Evolutionary conservation across 2,113 vertebrate genomes (phyloP), one percentile per base, ranked within the genome.

Genomic region (Typhlomys cinereus): DNA sequence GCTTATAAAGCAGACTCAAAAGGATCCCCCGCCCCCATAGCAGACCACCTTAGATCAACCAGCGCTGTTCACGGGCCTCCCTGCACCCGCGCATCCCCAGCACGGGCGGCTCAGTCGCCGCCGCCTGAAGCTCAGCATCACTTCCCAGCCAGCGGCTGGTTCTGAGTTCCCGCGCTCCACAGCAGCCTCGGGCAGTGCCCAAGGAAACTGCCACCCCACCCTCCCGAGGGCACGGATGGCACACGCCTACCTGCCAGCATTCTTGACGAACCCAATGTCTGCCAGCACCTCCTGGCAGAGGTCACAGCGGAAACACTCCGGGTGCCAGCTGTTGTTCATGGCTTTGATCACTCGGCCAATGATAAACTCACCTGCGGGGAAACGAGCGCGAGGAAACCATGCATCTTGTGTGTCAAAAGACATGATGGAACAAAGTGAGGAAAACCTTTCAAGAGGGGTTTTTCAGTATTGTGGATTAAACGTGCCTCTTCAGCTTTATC

Each of bases 271-370:
- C 91, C 99, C 99, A 71, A 99, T 99, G 92, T 99, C 99, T 1
- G 99, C 99, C 48, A 99, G 96, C 54, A 99, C 98, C 36, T 98
- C 93, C 88, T 99, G 98, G 97, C 99, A 99, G 95, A 99, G 98
- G 92, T 99, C 99, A 93, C 99, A 99, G 98, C 99, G 98, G 98
- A 99, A 99, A 88, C 99, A 99, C 90, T 99, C 98, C 0, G 99
- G 99, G 94, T 99, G 99, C 99, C 99, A 99, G 95, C 99, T 99
- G 87, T 99, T 99, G 97, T 99, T 99, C 99, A 99, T 99, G 71
- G 99, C 99, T 98, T 99, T 99, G 98, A 99, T 99, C 94, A 99
- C 99, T 50, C 99, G 99, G 70, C 99, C 99, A 62, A 99, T 99
- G 96, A 99, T 99, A 97, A 99, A 99, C 95, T 99, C 99, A 52